phyloP scores from a whole-genome alignment of 2,797 vertebrate species.

The Vipera latastei region DNA sequence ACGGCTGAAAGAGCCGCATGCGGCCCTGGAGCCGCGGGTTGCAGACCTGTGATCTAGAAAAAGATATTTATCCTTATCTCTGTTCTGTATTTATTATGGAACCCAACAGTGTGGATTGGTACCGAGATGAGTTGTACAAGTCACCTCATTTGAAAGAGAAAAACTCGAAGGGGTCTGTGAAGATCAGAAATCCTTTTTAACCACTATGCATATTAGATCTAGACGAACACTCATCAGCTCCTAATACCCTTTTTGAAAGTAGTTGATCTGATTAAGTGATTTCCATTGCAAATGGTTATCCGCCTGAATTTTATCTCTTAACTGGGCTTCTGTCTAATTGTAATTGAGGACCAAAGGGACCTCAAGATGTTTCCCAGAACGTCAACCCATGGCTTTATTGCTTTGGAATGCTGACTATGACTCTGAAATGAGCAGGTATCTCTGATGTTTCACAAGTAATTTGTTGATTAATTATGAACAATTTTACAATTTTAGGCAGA shows the following conservation, averaged over 20 bases:
- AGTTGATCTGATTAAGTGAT: background rate
- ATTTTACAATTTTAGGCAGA: slow-evolving; percentile 36
- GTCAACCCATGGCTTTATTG: slow-evolving; percentile 35
- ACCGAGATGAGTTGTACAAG: background rate
- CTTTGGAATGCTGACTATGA: slow-evolving; percentile 15
- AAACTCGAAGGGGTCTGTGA: background rate
- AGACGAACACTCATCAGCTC: background rate
- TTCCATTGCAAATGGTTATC: background rate
- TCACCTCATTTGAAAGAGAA: background rate
- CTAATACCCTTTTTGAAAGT: background rate
- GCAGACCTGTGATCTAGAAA: too few species aligned
- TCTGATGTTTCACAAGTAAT: slow-evolving; percentile 17
- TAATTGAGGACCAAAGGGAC: background rate
- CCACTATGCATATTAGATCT: background rate
- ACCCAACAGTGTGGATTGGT: background rate
- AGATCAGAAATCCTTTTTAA: background rate
- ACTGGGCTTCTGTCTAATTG: slow-evolving; percentile 6
- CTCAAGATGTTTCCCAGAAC: slow-evolving; percentile 22
- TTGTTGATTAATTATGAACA: slow-evolving; percentile 48
- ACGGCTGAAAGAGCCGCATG: too few species aligned
- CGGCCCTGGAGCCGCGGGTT: too few species aligned
- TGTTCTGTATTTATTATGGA: background rate
- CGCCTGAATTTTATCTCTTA: slow-evolving; percentile 1
- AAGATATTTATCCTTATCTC: background rate
- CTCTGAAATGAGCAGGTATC: slow-evolving; percentile 31